Base-by-base conservation (phyloP, 2,888 invertebrate species). In the Drosophila suboccidentalis region DNA sequence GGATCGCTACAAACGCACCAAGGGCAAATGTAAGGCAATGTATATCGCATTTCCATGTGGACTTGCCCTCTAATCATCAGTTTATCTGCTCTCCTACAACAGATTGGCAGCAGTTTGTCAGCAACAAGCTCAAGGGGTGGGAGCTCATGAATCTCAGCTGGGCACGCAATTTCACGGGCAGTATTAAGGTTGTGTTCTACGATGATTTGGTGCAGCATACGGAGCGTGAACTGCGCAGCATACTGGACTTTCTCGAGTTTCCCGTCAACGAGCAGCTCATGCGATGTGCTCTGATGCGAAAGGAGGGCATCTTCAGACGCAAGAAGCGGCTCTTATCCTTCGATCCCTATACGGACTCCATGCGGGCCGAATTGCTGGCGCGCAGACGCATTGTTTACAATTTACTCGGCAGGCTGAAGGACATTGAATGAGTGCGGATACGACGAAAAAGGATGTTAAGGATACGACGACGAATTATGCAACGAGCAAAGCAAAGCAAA, bases 31-130 rank as follows among this genome's bases (percentile, higher is more conserved):
- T 95, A 93, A 93, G 94, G 58, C 22, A 9, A 39, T n/a, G 32
- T 39, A 11, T 32, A 6, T 4, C 3, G 2, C 2, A 2, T 11
- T 11, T 29, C 15, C 29, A 22, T 17, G 8, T 34, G 22, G n/a
- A n/a, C 1, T 10, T 4, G 44, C 22, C 11, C 4, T 3, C 4
- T 3, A 22, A 29, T 15, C n/a, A 3, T 22, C 26, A 3, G 36
- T 8, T 26, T 11, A 46, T 34, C 8, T 13, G 10, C 4, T 13
- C 6, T 39, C 5, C 11, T 19, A 13, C 91, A 96, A 13, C 91
- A 96, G 96, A 95, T 90, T 96, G 96, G 96, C 93, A 94, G 50
- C 94, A 94, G 63, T 96, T 96, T 91, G 96, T 96, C 29, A 92
- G 93, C 38, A 94, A 94, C 29, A 95, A 96, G 90, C 92, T 96